Evolutionary conservation across 92 coral and sea anemone genomes (phyloP), one percentile per base, ranked within the genome.

Genomic region (Heliopora coerulea): DNA sequence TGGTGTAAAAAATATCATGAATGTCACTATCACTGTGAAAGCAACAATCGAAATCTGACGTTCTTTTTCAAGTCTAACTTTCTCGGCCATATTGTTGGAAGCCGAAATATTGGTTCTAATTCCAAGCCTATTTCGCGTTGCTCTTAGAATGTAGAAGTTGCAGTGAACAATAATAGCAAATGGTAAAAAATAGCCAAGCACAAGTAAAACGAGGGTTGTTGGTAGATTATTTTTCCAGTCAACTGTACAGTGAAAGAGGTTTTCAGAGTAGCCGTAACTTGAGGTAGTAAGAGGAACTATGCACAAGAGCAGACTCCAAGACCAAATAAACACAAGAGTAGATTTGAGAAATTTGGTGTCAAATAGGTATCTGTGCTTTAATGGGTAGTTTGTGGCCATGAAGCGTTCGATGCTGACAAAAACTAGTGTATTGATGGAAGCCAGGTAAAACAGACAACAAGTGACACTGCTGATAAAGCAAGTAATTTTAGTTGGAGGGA

Each of bases 341-440:
- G 42, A 5, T 42, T 66, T 66, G 9, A 66, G n/a, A 17, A 41
- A 23, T 44, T 10, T 41, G 19, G 11, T 1, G 42, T 66, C 35
- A 42, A 66, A 66, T 29, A 15, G 30, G 20, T 35, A 26, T 35
- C 62, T 49, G 61, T 69, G 62, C 13, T 69, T 29, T 8, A 69
- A 7, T 0, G 76, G 76, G 23, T 49, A 69, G 62, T 69, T 69
- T 9, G 76, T 69, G 5, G 76, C 76, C 61, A 69, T n/a, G 62
- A 26, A 69, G 29, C 76, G 29, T 33, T 69, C 76, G 18, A 67
- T 67, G 54, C 58, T 67, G 6, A 67, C 20, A 67, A 67, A 67
- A 19, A 31, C 29, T 23, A 67, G 32, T 5, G 76, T 69, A 20
- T 69, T 49, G 37, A 69, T 50, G 13, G 76, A 49, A 1, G 20